Evolutionary conservation across 2,797 vertebrate species (phyloP), one percentile per base, ranked within the genome.

Genomic region (Notoglanidium macrostoma): DNA sequence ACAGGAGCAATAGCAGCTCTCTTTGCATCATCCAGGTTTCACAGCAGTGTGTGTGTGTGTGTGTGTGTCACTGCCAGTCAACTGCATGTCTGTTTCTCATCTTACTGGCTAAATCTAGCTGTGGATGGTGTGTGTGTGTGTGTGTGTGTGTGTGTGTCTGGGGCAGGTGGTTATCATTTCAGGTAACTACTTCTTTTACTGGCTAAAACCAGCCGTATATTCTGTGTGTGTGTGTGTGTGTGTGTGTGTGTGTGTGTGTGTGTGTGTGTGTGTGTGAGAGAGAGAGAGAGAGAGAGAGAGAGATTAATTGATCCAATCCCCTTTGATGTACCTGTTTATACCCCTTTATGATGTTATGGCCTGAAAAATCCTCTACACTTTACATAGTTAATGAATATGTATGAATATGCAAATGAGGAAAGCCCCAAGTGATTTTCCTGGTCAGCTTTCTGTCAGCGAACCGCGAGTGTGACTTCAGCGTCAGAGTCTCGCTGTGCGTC

Each of bases 1-100:
- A 86, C 85, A 59, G 77, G 85, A 86, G 85, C 51, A 80, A 72
- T 46, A 86, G 63, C 67, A 74, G 55, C 40, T 35, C 57, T 49
- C 6, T 77, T 85, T 85, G 84, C 84, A 85, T 85, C 84, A 85
- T 77, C 84, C 72, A 32, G 72, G 44, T 83, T 87, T 80, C 55
- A n/a, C 21, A 74, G 80, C 44, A 76, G 32, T 40, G 79, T 23
- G 14, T 76, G 70, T 51, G 32, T 73, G 29, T 19, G 46, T 73
- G 29, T 57, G 49, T 59, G 65, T 81, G 32, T 61, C 35, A 82
- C 67, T 80, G 85, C 40, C 85, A 86, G 78, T 86, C 78, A 72
- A 67, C 32, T 23, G 76, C 49, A 81, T 86, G 78, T 86, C 61
- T 79, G 46, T 61, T 63, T 81, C 67, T 86, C 15, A 61, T 61